Conservation (phyloP, 2,113 vertebrate genomes). For the Psephotus haematonotus region DNA sequence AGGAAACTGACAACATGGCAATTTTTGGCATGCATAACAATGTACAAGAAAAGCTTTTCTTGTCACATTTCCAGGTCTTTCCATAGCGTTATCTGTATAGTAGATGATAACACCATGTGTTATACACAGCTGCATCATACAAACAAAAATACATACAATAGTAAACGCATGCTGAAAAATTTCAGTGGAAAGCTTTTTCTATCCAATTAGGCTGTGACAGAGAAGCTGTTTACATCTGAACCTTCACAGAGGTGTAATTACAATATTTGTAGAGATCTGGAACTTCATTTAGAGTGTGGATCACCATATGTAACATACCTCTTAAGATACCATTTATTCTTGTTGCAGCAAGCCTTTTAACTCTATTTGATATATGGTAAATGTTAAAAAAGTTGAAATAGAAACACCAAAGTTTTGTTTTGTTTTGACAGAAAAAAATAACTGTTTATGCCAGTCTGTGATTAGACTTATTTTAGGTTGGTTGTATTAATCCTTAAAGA, state of each 20-base stretch:
- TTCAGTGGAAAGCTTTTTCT: not conserved
- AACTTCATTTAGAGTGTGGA: not conserved
- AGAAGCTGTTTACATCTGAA: not conserved
- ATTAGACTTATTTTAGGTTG: not conserved
- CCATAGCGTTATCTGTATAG: not conserved
- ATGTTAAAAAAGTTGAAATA: not conserved
- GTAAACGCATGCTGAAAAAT: not conserved
- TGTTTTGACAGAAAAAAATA: not conserved
- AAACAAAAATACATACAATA: not conserved
- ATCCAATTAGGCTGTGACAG: not conserved
- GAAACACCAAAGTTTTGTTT: not conserved
- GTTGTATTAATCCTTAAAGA: not conserved
- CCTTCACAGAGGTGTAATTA: not conserved
- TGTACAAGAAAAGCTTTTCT: not conserved
- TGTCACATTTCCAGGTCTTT: conserved; percentile 35
- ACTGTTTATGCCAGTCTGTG: not conserved
- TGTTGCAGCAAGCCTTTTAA: not conserved
- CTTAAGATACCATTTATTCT: not conserved
- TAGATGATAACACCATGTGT: not conserved
- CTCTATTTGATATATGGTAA: not conserved
- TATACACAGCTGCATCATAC: not conserved
- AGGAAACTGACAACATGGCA: not conserved
- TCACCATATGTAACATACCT: not conserved
- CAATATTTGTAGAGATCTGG: not conserved
- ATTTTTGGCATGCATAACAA: conserved; percentile 26